Base-by-base conservation (phyloP, 2,797 vertebrate species). In the Hafferia zeledoni region DNA sequence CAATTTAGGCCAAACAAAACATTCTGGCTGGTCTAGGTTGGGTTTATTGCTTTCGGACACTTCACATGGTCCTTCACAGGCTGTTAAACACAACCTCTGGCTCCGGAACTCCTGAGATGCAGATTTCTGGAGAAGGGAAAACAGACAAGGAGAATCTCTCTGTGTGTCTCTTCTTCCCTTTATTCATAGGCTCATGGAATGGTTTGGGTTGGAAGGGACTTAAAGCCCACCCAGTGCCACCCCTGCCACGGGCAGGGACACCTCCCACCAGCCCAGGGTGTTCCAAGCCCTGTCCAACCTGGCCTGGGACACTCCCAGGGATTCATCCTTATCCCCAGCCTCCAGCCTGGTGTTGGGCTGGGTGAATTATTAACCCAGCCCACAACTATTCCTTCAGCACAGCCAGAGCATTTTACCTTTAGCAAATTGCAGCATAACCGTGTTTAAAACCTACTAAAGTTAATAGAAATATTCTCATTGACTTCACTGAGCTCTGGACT, bases 401-500 rank as follows among this genome's bases (percentile, higher is more conserved):
- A 85, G 39, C 28, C 49, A 49, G 64, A 68, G 68, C 35, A 13
- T 95, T 89, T 93, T 22, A 80, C 72, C 87, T 89, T 81, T 88
- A 85, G 77, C 59, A 93, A 95, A 94, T 28, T 76, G 79, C 84
- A 70, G 55, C 6, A 2, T 0, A 28, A 61, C n/a, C 6, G 2
- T 86, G 33, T 77, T 90, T 93, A 80, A 97, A 83, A 77, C 68
- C 78, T 12, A 27, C 90, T 94, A 22, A 56, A 94, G 33, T 87
- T 89, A 92, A 92, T 76, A 75, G 92, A 91, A 88, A 91, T 83
- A 52, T n/a, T 88, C 71, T 75, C 65, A 64, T 53, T 27, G 60
- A 41, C 79, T 83, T 49, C 56, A 7, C 55, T 1, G 8, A 75
- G 87, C 71, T 91, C 89, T 64, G 65, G 75, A 17, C 78, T 56